Conservation (phyloP, 2,797 vertebrate genomes). For the Muscicapa striata region DNA sequence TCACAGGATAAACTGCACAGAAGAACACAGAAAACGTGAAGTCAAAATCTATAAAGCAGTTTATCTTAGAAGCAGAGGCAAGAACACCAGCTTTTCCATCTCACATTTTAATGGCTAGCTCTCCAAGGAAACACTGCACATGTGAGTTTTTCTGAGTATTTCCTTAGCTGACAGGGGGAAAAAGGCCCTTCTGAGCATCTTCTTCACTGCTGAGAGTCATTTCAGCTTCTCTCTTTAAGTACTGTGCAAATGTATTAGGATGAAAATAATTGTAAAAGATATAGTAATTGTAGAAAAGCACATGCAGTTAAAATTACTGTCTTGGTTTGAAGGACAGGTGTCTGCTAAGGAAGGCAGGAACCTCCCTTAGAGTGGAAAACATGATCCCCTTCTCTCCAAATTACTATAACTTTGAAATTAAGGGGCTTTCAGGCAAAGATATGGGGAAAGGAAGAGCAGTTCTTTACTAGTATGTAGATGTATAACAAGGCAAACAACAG, state of each 20-base stretch:
- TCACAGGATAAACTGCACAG: not conserved
- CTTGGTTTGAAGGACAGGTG: not conserved
- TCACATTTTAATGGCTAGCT: not conserved
- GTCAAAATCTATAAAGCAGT: not conserved
- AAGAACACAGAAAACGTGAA: not conserved
- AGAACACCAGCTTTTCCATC: not conserved
- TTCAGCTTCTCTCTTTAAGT: not conserved
- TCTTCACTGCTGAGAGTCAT: not conserved
- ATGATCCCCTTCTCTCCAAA: not conserved
- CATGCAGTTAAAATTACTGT: not conserved
- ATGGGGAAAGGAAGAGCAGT: no score
- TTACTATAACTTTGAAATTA: not conserved
- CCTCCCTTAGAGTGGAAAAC: not conserved
- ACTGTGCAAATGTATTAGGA: not conserved
- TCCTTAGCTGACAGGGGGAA: not conserved
- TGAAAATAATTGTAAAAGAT: not conserved
- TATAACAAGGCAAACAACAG: no score
- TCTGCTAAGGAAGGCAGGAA: not conserved
- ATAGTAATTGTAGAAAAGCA: not conserved
- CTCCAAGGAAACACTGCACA: not conserved
- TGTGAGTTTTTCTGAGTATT: not conserved
- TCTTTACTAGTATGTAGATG: not conserved
- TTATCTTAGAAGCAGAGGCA: not conserved
- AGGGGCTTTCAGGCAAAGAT: no score
- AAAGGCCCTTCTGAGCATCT: not conserved